Base-by-base conservation (phyloP, 2,797 vertebrate species). In the Bovichtus variegatus region DNA sequence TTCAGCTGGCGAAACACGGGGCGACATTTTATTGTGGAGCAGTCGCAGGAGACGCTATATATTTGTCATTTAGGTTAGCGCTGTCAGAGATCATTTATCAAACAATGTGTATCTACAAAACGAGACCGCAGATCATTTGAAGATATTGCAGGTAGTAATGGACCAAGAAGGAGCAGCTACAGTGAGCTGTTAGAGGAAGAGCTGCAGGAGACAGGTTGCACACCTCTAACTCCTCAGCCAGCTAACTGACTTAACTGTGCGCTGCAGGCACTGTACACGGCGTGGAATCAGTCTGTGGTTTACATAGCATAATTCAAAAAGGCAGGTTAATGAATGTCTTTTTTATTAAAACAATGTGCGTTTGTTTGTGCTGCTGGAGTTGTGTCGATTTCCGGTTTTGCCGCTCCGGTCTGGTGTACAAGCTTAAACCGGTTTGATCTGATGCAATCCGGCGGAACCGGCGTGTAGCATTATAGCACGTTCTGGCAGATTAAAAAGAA, bases 71-170 rank as follows among this genome's bases (percentile, higher is more conserved):
- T 34, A 49, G 44, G 62, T 25, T 65, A 38, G 21, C 9, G 15
- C n/a, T 50, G 29, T 50, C 16, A 64, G 23, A 40, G 9, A 50
- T 6, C 1, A n/a, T 38, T 38, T 21, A 38, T 25, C n/a, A 50
- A 11, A 65, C 50, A 40, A n/a, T n/a, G n/a, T 51, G 47, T 23
- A 16, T 50, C n/a, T 10, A 36, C 62, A 51, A 25, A 65, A 51
- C 46, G 23, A 47, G 60, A 27, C 43, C 6, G 44, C 44, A 49
- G 61, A 50, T 64, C n/a, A 49, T 64, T 49, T 23, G 23, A 64
- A 38, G n/a, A 38, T 64, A 34, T 23, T 38, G 38, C 8, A 10
- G 46, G 44, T 18, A 21, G 29, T 31, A 63, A 31, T 47, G 19
- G 61, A 36, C 34, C 8, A 13, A 62, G 60, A 27, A 31, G 19